A percentile compares a stretch with the other conserved stretches of the same genome.
Evolutionary conservation across 2,113 vertebrate genomes (phyloP).

Genomic region (Corynorhinus townsendii): DNA sequence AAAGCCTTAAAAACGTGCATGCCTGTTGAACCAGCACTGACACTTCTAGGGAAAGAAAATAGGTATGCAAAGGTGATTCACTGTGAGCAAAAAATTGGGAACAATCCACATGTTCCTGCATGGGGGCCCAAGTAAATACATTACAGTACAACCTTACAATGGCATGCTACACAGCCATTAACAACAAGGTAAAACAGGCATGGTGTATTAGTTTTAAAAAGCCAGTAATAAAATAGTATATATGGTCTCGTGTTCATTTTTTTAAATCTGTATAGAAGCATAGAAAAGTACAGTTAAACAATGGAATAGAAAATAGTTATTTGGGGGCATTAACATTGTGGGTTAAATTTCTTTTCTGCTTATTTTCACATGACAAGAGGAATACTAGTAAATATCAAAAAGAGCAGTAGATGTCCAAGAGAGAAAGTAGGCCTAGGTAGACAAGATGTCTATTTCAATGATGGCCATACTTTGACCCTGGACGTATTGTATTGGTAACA

Average conservation of each 20-base stretch:
- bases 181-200: not conserved
- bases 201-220: not conserved
- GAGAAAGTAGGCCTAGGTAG: not conserved
- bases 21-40: not conserved
- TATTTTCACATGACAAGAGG: conserved; percentile 1
- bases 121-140: not conserved
- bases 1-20: not conserved
- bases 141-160: not conserved
- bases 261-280: not conserved
- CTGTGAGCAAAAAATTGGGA: not conserved
- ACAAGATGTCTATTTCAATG: not conserved
- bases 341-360: conserved; percentile 15
- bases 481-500: accelerated
- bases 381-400: not conserved
- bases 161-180: not conserved
- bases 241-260: conserved; percentile 10
- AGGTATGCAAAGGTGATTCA: conserved; percentile 17
- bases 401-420: not conserved
- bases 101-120: not conserved
- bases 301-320: conserved; percentile 17
- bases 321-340: not conserved
- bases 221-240: conserved; percentile 1
- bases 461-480: not conserved
- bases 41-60: conserved; percentile 9
- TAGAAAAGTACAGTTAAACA: not conserved